Evolutionary conservation across 2,888 invertebrate species (phyloP), one percentile per base, ranked within the genome.

Genomic region (Blastobasis adustella): DNA sequence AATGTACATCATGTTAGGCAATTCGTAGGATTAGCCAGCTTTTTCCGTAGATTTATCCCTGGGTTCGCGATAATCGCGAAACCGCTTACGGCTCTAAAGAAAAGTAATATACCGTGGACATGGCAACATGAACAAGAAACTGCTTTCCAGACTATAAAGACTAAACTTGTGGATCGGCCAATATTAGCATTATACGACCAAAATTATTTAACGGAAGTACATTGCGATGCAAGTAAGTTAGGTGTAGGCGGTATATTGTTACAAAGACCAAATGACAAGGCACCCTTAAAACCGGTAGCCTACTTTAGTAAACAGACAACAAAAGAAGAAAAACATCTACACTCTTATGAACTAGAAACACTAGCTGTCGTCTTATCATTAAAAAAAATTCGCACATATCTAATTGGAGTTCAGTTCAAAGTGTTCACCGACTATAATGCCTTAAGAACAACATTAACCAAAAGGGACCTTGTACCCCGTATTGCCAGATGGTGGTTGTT

Each of bases 341-440:
- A 66, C 10, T 63, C 65, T 5, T 65, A 65, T 23, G 75, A 81
- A 48, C 51, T 72, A 10, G 78, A 79, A 50, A 60, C 64, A 0
- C 53, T 79, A 10, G 77, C 77, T 0, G 60, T 76, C 0, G 63
- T 76, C 0, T 65, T 60, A 42, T 59, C 68, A 0, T 49, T 76
- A 0, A 49, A 61, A 23, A 61, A 65, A 53, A 73, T 77, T 50
- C 54, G 73, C 8, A 55, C 58, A 0, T 77, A 74, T 52, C 44
- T 77, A 2, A 52, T 67, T 6, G 71, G 71, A 5, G 51, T 57
- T 4, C 43, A 46, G 9, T 59, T 59, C 40, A 57, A 52, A 37
- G 59, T 78, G 6, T 49, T 68, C 0, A 76, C 76, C 0, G 76
- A 80, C 45, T 56, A 54, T 54, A 73, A 72, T 54, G 62, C 66